phyloP scores from a whole-genome alignment of 2,797 vertebrate genomes.

The Onychomys arenicola region DNA sequence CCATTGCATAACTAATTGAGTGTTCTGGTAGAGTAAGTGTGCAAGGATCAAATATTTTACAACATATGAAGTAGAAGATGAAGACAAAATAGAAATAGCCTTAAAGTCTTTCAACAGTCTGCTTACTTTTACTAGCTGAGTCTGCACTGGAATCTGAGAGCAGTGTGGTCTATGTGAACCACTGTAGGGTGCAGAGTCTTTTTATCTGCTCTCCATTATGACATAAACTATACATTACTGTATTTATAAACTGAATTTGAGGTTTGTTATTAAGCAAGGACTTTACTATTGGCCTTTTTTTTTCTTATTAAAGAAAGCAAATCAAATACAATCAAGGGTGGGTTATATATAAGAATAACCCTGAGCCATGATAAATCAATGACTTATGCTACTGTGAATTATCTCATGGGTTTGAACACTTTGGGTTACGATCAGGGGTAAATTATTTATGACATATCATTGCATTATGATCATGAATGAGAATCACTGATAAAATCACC shows the following conservation, averaged over 20 bases:
- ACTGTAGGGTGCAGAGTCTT: not conserved
- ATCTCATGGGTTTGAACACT: slow-evolving; percentile 12
- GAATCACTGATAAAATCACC: slow-evolving; percentile 47
- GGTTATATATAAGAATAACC: not conserved
- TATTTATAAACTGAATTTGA: slow-evolving; percentile 43
- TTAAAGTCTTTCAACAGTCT: slow-evolving; percentile 10
- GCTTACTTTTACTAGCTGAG: not conserved
- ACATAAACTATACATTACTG: not conserved
- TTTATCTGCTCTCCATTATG: not conserved
- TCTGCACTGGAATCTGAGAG: not conserved
- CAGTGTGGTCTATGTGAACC: not conserved
- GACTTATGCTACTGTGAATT: slow-evolving; percentile 34
- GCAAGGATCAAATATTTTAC: not conserved
- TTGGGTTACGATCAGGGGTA: not conserved
- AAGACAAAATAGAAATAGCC: slow-evolving; percentile 5
- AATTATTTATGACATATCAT: slow-evolving; percentile 1
- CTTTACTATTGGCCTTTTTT: not conserved
- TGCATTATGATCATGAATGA: slow-evolving; percentile 18
- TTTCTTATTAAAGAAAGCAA: slow-evolving; percentile 4
- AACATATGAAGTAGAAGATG: not conserved
- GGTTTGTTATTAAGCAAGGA: not conserved
- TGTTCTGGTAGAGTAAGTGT: not conserved
- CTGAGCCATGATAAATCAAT: not conserved
- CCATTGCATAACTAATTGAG: not conserved
- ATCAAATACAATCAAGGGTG: not conserved